Base-by-base conservation (phyloP, 2,888 invertebrate genomes). In the Leptinotarsa juncta region DNA sequence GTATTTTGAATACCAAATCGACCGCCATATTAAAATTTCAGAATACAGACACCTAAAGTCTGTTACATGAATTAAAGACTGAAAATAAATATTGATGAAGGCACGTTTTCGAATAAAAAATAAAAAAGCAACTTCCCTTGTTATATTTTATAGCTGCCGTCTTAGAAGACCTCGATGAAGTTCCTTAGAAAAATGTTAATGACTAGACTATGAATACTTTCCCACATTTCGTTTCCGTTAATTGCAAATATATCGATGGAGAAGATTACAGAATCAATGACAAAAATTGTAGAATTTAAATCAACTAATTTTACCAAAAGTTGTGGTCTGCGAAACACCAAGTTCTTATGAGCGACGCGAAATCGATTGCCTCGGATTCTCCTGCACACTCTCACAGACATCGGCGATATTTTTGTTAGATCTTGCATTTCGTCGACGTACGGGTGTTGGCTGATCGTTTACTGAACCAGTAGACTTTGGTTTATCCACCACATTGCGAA, bases 21-120 rank as follows among this genome's bases (percentile, higher is more conserved):
- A 65, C 16, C 14, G 16, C 20, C 48, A 50, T 23, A 65, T 70
- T 60, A 71, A 65, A 65, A 71, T 71, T 53, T 71, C 65, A 71
- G 65, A 53, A 71, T 53, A 42, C 71, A 71, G 71, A 71, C 71
- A 73, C 73, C 70, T 69, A 51, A 76, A 62, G 65, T 67, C 62
- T 70, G 53, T 60, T 42, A 60, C 23, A 60, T 73, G 76, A 73
- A 73, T 70, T 67, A 68, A 48, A 65, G 67, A 67, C 70, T 53
- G 26, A 51, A 48, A 48, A 66, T 76, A 76, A 76, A 76, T 76
- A 76, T 73, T 73, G 71, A 76, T 75, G 75, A 76, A 51, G 60
- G 65, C 66, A 60, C 67, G 67, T 69, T 73, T 73, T 42, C 53
- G 20, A 26, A 65, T 55, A 65, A 62, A 62, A 32, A 42, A 32